These are phyloP conservation scores for Argynnis bischoffii DNA, from an alignment of 2,888 invertebrate genomes.

Conservation along the genomic window DNA sequence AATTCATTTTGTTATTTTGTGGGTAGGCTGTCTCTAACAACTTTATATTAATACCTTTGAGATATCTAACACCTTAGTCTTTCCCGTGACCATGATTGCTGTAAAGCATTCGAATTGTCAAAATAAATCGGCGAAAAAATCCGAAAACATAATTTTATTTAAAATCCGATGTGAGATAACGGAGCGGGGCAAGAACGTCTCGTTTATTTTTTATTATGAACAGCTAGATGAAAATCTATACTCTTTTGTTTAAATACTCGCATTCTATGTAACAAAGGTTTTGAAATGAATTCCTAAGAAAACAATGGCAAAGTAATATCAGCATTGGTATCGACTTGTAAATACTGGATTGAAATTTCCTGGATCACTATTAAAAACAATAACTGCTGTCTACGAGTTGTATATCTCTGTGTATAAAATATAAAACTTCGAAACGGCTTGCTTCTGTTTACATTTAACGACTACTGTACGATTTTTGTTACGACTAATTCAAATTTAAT, in stretches of 20 bases:
- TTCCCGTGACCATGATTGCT: too few species aligned
- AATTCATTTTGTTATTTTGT: too few species aligned
- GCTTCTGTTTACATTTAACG: neutral
- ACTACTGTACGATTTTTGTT: neutral
- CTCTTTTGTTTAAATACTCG: constrained; percentile 39
- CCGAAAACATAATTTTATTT: too few species aligned
- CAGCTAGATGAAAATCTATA: constrained; percentile 40
- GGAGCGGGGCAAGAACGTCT: constrained; percentile 34
- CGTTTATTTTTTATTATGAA: constrained; percentile 32
- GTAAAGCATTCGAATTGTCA: too few species aligned
- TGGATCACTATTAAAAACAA: constrained; percentile 27
- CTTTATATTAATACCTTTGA: too few species aligned
- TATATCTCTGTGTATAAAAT: constrained; percentile 1
- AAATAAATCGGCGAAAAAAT: too few species aligned
- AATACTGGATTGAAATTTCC: constrained; percentile 35
- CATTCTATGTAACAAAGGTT: constrained; percentile 41
- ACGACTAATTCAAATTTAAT: too few species aligned
- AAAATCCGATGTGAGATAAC: constrained; percentile 38
- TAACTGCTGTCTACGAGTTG: constrained; percentile 14
- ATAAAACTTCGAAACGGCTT: neutral
- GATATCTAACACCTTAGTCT: too few species aligned
- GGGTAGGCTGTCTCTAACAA: too few species aligned
- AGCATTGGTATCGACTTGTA: constrained; percentile 35
- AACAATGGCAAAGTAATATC: constrained; percentile 35
- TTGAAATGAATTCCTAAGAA: constrained; percentile 39